Evolutionary conservation across 1,140 invertebrate genomes (phyloP).

Genomic region (Eubasilissa regina): DNA sequence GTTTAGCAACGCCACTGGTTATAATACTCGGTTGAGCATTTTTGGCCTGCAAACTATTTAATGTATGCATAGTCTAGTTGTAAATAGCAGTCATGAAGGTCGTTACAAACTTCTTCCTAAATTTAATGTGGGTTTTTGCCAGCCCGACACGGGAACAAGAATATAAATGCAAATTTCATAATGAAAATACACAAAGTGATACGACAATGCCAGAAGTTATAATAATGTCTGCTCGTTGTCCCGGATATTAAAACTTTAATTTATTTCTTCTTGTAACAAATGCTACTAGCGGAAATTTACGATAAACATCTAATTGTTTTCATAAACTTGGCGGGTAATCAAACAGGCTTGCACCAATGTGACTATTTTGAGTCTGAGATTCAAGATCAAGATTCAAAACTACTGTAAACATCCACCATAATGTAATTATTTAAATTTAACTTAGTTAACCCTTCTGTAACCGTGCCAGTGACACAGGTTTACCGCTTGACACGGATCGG

Average conservation of each 20-base stretch:
- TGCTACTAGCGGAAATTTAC: neutral
- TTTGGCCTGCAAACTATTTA: conserved; percentile 29
- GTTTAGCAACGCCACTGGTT: no score
- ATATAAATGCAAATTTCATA: conserved; percentile 51
- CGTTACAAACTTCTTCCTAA: conserved; percentile 38
- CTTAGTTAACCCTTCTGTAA: no score
- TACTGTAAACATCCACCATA: no score
- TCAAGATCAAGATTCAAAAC: neutral
- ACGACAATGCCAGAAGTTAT: conserved; percentile 34
- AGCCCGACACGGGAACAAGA: conserved; percentile 41
- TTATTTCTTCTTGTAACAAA: conserved; percentile 20
- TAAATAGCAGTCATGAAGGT: conserved; percentile 33
- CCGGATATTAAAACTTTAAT: conserved; percentile 33
- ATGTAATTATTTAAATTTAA: no score
- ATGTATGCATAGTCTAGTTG: conserved; percentile 40
- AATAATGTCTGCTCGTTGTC: conserved; percentile 23
- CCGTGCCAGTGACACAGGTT: no score
- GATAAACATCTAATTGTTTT: conserved; percentile 2
- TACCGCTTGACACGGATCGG: no score
- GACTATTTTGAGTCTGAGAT: neutral
- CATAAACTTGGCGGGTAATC: no score
- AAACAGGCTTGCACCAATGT: neutral
- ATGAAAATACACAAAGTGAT: conserved; percentile 37
- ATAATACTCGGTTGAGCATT: neutral
- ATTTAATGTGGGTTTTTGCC: conserved; percentile 47